Evolutionary conservation across 2,888 invertebrate species (phyloP), one percentile per base, ranked within the genome.

Genomic region (Hedya salicella): DNA sequence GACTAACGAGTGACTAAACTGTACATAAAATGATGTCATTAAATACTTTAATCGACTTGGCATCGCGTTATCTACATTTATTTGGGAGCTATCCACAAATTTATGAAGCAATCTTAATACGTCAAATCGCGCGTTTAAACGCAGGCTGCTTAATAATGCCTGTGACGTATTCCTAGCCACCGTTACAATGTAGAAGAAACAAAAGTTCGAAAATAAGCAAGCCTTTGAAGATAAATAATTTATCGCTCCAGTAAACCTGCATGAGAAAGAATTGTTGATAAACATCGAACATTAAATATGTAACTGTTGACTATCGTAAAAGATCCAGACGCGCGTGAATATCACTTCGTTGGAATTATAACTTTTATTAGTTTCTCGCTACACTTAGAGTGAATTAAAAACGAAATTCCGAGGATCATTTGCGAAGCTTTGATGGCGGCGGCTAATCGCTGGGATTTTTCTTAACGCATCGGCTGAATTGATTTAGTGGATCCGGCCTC

Each of bases 211-310:
- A 91, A 91, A 90, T 88, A 89, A 89, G 85, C 86, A 77, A 82
- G 80, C 83, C 90, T 92, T 92, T 92, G 91, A 92, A 88, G 91
- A 90, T 87, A 89, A 87, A 89, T 91, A 90, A 91, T 91, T 92
- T 91, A 92, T 84, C 77, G 86, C 87, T 63, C 77, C 89, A 90
- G 87, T 92, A 91, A 91, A 89, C 87, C 87, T 89, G 89, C 85
- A 90, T 89, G 89, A 91, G 91, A 91, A 92, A 91, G 88, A 91
- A 91, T 87, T 92, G 91, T 91, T 92, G 91, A 92, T 92, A 92
- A 91, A 92, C 92, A 91, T 89, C 87, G 89, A 88, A 88, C 89
- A 91, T 91, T 89, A 90, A 91, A 91, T 91, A 91, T 91, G 90
- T 91, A 91, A 92, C 92, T 90, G 91, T 90, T 89, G 90, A 87